Base-by-base conservation (phyloP, 2,888 invertebrate species). In the Deroplatys truncata region DNA sequence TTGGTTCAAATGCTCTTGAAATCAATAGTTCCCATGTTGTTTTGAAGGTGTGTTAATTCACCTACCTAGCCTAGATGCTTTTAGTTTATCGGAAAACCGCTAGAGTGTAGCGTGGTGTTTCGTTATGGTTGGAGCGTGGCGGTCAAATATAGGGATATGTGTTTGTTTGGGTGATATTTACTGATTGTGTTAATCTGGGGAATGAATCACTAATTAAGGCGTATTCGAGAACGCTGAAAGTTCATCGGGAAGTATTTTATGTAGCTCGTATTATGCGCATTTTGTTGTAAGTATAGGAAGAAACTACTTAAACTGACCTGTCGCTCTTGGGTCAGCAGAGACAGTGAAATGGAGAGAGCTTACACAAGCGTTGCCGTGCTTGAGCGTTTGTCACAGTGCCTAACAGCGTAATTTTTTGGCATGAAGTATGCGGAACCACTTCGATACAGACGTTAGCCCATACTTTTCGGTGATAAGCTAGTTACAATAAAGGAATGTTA, bases 401-500 rank as follows among this genome's bases (percentile, higher is more conserved):
- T 72, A 72, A 20, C 56, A 72, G 56, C 56, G 56, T 72, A 72
- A 72, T 72, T 72, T 72, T 72, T 72, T 72, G 56, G 43, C 25
- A 25, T 72, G 20, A 72, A 72, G 16, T 72, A 72, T 72, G 56
- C 56, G 5, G 56, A 72, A 72, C 20, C 16, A 15, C 25, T 20
- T 72, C 56, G 56, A 5, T 72, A 72, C 15, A 72, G 20, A 2
- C 56, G 20, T 20, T 7, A 20, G 56, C 20, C 56, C 56, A 20
- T 72, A 20, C 56, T 72, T 72, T 25, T 25, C 56, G 56, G 7
- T 72, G 20, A 72, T 25, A 72, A 4, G 56, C 56, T 72, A 20
- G 88, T 88, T 56, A 84, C 35, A 28, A 15, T 88, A 28, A 84
- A 88, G 84, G 88, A 88, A 85, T 88, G 84, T 85, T 84, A 88